A percentile compares a stretch with the other conserved stretches of the same genome.
Evolutionary conservation across 35 echinoderm and acorn worm species (phyloP).

Genomic region (Apostichopus parvimensis): DNA sequence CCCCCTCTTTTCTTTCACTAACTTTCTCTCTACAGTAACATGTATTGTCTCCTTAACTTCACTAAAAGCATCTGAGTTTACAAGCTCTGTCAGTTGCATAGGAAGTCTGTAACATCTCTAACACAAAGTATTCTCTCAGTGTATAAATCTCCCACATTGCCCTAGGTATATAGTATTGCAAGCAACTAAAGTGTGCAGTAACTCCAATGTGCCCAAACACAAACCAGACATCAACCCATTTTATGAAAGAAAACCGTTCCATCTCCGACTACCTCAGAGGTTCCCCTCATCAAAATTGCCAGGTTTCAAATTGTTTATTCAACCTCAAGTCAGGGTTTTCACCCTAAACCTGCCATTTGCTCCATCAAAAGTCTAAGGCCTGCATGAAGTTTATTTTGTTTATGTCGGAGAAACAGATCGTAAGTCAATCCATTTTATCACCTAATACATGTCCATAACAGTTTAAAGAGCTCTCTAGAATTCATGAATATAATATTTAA

Average conservation of each 20-base stretch:
- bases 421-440: conserved; percentile 24
- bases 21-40: neutral
- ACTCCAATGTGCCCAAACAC: neutral
- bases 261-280: neutral
- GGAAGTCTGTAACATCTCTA: no score
- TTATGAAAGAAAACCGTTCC: neutral
- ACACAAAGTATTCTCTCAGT: no score
- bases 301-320: neutral
- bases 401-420: conserved; percentile 12
- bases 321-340: neutral
- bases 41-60: neutral
- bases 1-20: no score
- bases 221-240: conserved; percentile 7
- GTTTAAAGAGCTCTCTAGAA: neutral
- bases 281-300: neutral
- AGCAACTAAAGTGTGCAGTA: no score
- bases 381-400: conserved; percentile 15
- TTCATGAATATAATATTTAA: neutral
- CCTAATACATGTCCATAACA: neutral
- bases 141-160: no score
- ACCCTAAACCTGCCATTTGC: neutral
- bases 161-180: no score
- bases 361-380: neutral
- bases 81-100: no score
- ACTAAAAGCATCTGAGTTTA: neutral